A percentile compares a stretch with the other conserved stretches of the same genome.
Conservation (phyloP, 1,140 invertebrate species). For the Ladona fulva region DNA sequence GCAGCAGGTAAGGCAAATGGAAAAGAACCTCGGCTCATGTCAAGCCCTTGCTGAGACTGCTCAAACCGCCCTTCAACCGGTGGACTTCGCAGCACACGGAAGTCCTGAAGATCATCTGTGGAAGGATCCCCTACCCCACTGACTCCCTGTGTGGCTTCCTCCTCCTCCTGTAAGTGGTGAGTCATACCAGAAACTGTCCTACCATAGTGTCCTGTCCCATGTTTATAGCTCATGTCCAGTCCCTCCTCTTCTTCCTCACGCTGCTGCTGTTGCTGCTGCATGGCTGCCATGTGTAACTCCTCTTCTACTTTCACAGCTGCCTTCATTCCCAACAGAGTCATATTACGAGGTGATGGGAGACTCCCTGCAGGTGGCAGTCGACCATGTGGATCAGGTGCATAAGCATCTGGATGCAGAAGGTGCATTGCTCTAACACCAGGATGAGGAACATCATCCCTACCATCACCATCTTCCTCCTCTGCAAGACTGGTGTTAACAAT, state of each 20-base stretch:
- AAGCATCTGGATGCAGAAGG: neutral
- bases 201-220: neutral
- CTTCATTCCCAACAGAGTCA: neutral
- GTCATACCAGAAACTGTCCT: neutral
- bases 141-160: neutral
- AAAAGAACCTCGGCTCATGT: constrained; percentile 13
- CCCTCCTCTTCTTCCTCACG: constrained; percentile 15
- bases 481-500: neutral
- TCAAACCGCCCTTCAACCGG: neutral
- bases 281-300: constrained; percentile 19
- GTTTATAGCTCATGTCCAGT: constrained; percentile 28
- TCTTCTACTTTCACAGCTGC: neutral
- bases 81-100: constrained; percentile 14
- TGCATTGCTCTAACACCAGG: neutral
- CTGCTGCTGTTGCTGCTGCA: neutral
- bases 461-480: neutral
- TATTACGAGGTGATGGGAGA: neutral
- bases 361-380: neutral
- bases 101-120: constrained; percentile 8
- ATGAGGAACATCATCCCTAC: neutral
- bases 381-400: neutral
- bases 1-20: neutral
- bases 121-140: neutral
- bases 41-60: constrained; percentile 11
- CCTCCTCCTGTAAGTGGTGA: neutral